Evolutionary conservation across 2,113 vertebrate genomes (phyloP), one percentile per base, ranked within the genome.

Genomic region (Thomomys bottae): DNA sequence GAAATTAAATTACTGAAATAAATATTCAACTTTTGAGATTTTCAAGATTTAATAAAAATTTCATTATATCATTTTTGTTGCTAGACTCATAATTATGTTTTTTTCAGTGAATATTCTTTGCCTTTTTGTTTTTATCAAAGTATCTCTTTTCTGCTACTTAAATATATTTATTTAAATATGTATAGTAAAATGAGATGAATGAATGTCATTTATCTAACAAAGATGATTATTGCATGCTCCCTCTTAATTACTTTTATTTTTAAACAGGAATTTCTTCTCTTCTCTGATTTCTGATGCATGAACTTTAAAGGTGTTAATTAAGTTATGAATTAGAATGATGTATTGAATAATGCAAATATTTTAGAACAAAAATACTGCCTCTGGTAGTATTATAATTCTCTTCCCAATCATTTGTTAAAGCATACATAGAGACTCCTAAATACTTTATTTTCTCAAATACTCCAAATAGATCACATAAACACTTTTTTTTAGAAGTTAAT

Each of bases 161-260:
- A 30, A 83, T 34, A 61, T 42, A 72, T 54, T 54, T 54, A 54
- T n/a, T n/a, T 17, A 54, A 24, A 72, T 26, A 40, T 36, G 1
- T 66, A 9, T 84, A 32, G 21, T 71, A 20, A 2, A 89, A 80
- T 63, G 3, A 77, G 32, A 20, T 15, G 75, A 26, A 77, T 81
- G 23, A 66, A 59, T 73, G 23, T 66, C 67, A 59, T 72, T 93
- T 75, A 66, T 3, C 10, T 83, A 24, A 67, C 49, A 79, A 26
- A 80, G 42, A 72, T 78, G 34, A 70, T 87, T 73, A 23, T 67
- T 90, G 8, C 30, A 28, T 66, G 49, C 8, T 78, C 70, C 87
- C 45, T 49, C 9, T 84, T 92, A 76, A 49, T 92, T 92, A 71
- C 9, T 66, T 88, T 75, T 93, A 70, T 63, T 80, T 95, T 90